Conservation (phyloP, 2,888 invertebrate genomes). For the Ischnus inquisitorius region DNA sequence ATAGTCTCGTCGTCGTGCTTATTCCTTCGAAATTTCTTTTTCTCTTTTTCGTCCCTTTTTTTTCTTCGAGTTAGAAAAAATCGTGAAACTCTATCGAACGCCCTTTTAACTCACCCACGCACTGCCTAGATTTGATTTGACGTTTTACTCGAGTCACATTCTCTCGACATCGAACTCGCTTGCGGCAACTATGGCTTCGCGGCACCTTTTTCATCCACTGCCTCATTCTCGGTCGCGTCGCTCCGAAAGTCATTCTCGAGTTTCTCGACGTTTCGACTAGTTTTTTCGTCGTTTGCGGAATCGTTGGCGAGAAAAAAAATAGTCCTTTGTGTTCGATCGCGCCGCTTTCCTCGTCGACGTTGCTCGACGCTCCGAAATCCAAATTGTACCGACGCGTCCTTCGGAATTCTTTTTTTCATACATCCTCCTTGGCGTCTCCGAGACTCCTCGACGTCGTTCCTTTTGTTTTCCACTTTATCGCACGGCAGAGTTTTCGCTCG, state of each 20-base stretch:
- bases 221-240: background rate
- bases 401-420: background rate
- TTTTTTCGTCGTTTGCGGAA: no score
- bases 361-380: background rate
- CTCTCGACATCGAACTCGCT: conserved; percentile 57
- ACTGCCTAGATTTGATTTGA: conserved; percentile 72
- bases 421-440: background rate
- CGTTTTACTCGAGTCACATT: conserved; percentile 74
- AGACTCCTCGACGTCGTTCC: background rate
- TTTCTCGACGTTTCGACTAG: background rate
- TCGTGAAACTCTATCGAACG: conserved; percentile 32
- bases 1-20: background rate
- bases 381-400: background rate
- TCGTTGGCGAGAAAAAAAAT: no score
- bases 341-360: background rate
- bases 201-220: conserved; percentile 3
- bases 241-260: background rate
- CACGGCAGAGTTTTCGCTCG: background rate
- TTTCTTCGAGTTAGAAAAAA: conserved; percentile 5
- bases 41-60: no score
- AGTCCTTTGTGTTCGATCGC: no score
- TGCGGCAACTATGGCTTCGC: conserved; percentile 33
- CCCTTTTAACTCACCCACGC: conserved; percentile 73
- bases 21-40: background rate
- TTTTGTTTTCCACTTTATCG: background rate